Evolutionary conservation across 2,888 invertebrate species (phyloP).

Genomic region (Dastarcus helophoroides): DNA sequence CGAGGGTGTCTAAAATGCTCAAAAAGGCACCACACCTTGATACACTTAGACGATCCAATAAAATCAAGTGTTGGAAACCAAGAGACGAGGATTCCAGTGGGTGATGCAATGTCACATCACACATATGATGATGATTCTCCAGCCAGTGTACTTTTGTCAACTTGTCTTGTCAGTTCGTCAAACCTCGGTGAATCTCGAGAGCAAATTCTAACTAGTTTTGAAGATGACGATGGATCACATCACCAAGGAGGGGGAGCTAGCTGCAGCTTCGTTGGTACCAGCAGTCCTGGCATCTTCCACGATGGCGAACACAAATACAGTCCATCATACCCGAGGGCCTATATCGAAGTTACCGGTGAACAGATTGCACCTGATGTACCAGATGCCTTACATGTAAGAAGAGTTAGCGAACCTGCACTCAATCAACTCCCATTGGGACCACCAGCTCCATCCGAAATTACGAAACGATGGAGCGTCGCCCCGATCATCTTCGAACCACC

Average conservation of each 20-base stretch:
- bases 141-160: too few species aligned
- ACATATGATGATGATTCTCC: too few species aligned
- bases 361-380: slow-evolving; percentile 41
- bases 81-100: too few species aligned
- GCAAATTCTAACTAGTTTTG: slow-evolving; percentile 78
- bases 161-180: too few species aligned
- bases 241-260: slow-evolving; percentile 78
- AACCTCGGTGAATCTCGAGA: too few species aligned
- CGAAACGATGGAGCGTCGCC: slow-evolving; percentile 77
- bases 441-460: slow-evolving; percentile 41
- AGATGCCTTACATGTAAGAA: slow-evolving; percentile 62
- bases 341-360: slow-evolving; percentile 70
- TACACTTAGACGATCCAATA: too few species aligned
- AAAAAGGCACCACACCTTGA: too few species aligned
- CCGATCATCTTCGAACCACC: slow-evolving; percentile 52
- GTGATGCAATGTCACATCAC: too few species aligned
- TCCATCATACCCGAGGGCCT: slow-evolving; percentile 35
- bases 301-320: slow-evolving; percentile 38
- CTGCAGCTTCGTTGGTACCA: slow-evolving; percentile 88
- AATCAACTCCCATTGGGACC: slow-evolving; percentile 47
- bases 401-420: slow-evolving; percentile 81
- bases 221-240: slow-evolving; percentile 52
- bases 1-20: too few species aligned
- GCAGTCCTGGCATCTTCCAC: slow-evolving; percentile 87
- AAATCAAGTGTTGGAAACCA: too few species aligned